Conservation (phyloP, 2,113 vertebrate genomes). For the Calyptomena viridis region DNA sequence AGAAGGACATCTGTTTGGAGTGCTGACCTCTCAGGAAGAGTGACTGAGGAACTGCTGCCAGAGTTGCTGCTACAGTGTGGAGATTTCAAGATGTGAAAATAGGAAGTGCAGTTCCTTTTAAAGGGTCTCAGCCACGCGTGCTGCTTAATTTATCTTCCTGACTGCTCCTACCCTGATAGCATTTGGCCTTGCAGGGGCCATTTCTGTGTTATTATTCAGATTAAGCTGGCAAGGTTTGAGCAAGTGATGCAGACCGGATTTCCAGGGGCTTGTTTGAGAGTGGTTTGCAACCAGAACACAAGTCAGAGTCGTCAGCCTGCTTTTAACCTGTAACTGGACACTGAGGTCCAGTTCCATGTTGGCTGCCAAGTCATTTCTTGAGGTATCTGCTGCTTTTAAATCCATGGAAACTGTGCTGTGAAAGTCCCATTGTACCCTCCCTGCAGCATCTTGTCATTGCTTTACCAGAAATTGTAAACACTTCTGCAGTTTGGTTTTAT, state of each 20-base stretch:
- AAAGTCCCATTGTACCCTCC: neutral
- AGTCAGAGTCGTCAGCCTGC: neutral
- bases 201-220: neutral
- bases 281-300: neutral
- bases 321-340: neutral
- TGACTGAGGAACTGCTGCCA: neutral
- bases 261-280: neutral
- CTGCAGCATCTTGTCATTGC: neutral
- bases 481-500: neutral
- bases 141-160: neutral
- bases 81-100: neutral
- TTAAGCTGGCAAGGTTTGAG: neutral
- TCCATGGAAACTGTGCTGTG: neutral
- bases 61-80: neutral
- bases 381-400: neutral
- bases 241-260: neutral
- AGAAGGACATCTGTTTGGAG: neutral
- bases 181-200: neutral
- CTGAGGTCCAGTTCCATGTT: neutral
- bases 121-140: neutral
- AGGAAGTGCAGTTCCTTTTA: neutral
- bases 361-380: neutral
- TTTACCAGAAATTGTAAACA: neutral
- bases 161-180: neutral
- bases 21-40: neutral